Evolutionary conservation across 2,888 invertebrate genomes (phyloP), one percentile per base, ranked within the genome.

Genomic region (Tridacna crocea): DNA sequence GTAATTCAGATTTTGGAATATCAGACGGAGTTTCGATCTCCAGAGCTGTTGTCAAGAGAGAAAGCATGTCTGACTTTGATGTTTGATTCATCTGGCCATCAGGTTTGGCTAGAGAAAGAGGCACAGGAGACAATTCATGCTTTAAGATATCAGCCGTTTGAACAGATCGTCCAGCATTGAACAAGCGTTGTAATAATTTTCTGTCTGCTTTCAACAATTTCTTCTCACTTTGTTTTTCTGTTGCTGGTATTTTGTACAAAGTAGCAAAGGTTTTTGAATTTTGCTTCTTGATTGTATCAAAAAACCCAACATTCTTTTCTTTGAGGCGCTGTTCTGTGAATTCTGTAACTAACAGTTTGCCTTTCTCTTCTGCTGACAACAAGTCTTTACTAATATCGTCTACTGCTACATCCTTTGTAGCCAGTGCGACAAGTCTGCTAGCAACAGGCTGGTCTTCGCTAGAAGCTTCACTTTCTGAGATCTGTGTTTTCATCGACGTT

Each of bases 271-370:
- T 63, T 63, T 63, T 63, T 15, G 36, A 66, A 27, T 66, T 66
- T 36, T 27, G 36, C 66, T 66, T 66, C 36, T 66, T 66, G n/a
- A 75, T 47, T 46, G 55, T 58, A 36, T 74, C 72, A 60, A 60
- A 60, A 60, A 60, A 60, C 60, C 60, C 60, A 60, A 60, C 60
- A 60, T 60, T 60, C 60, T 60, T 60, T 60, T 60, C 51, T 51
- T 51, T 51, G 51, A 51, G 51, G 51, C 51, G 51, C 51, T 51
- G 51, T 51, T 51, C 51, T 13, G 51, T 51, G 17, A 51, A 51
- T 51, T 51, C 51, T 51, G 51, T 51, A 51, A 51, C 51, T 51
- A 51, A 51, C 51, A 51, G 51, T 51, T 17, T 51, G 51, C 51
- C 51, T 51, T 51, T 51, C 51, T 51, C 51, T 51, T 51, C 51